phyloP scores from a whole-genome alignment of 2,113 vertebrate genomes.

The Catharus bicknelli region DNA sequence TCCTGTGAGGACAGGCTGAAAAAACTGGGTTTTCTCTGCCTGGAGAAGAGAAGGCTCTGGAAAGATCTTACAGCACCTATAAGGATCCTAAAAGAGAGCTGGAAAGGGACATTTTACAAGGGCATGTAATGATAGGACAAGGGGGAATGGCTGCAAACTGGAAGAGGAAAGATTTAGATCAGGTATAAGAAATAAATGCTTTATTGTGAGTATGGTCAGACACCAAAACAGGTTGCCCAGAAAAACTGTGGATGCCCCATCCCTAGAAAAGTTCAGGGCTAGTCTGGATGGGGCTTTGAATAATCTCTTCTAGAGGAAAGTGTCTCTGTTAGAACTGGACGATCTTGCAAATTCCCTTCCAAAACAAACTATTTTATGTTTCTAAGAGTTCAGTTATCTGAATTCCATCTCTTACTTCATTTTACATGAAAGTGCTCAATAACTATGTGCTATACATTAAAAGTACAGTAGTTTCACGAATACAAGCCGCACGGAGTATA shows the following conservation, averaged over 20 bases:
- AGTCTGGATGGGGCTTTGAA: not conserved
- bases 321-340: not conserved
- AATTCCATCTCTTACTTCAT: not conserved
- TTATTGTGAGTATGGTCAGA: not conserved
- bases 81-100: not conserved
- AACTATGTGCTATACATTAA: not conserved
- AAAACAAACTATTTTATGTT: not conserved
- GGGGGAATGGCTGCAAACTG: not conserved
- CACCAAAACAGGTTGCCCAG: not conserved
- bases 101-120: not conserved
- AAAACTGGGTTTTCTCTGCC: not conserved
- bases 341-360: not conserved
- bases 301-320: not conserved
- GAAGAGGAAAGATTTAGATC: not conserved
- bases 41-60: not conserved
- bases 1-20: accelerated
- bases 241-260: not conserved
- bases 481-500: too few relatives aligned
- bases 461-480: not conserved
- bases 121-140: not conserved
- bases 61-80: not conserved
- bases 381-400: not conserved
- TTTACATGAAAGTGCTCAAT: not conserved
- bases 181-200: not conserved
- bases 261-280: not conserved